Evolutionary conservation across 1,140 invertebrate genomes (phyloP).

Genomic region (Diuraphis noxia): DNA sequence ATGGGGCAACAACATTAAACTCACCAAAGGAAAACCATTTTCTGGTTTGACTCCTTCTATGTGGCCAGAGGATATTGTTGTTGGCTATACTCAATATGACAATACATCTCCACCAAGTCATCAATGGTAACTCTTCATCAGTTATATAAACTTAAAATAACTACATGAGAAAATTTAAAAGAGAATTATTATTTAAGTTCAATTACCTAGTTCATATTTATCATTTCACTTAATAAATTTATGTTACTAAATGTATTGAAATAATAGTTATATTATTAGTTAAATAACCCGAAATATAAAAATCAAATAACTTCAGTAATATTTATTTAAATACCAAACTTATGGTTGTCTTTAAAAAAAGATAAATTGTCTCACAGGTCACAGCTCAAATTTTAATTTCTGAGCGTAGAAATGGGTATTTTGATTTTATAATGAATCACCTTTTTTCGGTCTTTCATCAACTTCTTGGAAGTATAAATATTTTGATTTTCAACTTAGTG

Average conservation of each 20-base stretch:
- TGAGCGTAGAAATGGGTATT: too few relatives aligned
- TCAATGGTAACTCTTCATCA: conserved; percentile 26
- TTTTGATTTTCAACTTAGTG: too few relatives aligned
- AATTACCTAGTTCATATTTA: background rate
- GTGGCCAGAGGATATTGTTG: conserved; percentile 93
- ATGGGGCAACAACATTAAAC: conserved; percentile 60
- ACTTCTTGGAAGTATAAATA: too few relatives aligned
- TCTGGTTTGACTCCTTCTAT: conserved; percentile 92
- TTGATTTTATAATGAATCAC: too few relatives aligned
- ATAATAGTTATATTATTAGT: background rate
- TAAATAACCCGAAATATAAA: background rate
- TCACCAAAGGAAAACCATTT: conserved; percentile 77
- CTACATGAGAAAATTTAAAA: background rate
- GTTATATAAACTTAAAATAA: background rate
- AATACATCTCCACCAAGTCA: conserved; percentile 28
- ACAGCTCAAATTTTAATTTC: too few relatives aligned
- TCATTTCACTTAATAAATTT: background rate
- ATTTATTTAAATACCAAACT: background rate
- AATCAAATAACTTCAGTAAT: background rate
- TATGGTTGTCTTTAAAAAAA: background rate
- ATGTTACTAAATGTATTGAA: too few relatives aligned
- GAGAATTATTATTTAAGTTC: background rate
- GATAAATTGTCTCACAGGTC: background rate
- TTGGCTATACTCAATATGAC: conserved; percentile 62
- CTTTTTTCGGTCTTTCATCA: too few relatives aligned